phyloP scores from a whole-genome alignment of 2,113 vertebrate genomes.

The Galbula dea region DNA sequence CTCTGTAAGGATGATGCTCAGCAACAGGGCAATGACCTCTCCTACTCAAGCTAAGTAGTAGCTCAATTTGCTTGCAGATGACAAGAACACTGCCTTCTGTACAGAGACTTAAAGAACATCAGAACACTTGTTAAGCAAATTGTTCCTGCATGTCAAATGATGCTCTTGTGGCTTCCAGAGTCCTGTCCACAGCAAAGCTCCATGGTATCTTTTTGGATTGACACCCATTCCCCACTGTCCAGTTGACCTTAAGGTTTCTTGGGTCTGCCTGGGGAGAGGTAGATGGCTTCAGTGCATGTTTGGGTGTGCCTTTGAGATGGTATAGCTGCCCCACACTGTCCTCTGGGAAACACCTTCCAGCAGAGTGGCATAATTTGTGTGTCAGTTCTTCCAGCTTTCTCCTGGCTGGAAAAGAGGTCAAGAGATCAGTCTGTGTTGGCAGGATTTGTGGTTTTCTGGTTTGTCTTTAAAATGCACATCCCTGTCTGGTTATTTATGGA shows the following conservation, averaged over 20 bases:
- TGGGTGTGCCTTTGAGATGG: background rate
- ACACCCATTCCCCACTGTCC: background rate
- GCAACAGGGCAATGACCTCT: background rate
- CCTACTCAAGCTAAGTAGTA: background rate
- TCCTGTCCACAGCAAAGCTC: background rate
- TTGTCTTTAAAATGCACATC: background rate
- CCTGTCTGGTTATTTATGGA: background rate
- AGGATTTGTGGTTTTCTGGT: background rate
- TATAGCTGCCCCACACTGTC: background rate
- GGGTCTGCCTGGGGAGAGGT: background rate
- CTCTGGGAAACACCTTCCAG: background rate
- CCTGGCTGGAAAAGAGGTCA: background rate
- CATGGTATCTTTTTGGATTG: background rate
- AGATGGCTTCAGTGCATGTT: background rate
- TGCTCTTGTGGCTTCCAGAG: background rate
- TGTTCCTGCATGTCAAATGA: background rate
- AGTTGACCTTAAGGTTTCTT: background rate
- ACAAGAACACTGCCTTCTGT: background rate
- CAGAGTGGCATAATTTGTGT: fast-evolving
- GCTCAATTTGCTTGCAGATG: background rate
- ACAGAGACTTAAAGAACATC: background rate
- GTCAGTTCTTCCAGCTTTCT: background rate
- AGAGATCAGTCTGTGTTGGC: background rate
- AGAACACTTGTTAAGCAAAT: background rate
- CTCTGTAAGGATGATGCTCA: background rate